Conservation (phyloP, 2,113 vertebrate species). For the Patagioenas fasciata region DNA sequence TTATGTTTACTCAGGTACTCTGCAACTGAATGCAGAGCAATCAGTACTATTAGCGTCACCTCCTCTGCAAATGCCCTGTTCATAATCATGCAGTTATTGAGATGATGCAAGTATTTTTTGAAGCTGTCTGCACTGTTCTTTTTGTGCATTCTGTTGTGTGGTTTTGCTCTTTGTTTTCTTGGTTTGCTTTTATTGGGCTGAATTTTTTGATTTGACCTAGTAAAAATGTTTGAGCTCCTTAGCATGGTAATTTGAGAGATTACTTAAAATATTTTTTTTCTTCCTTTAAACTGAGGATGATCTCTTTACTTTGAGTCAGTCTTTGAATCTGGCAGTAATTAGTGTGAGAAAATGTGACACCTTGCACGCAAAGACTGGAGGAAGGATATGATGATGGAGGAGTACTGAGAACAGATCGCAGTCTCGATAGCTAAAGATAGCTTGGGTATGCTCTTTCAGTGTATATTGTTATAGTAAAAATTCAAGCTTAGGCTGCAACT, state of each 20-base stretch:
- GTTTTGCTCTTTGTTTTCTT: neutral
- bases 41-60: neutral
- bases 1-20: neutral
- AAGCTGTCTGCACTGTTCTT: neutral
- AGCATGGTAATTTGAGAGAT: neutral
- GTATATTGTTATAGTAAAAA: neutral
- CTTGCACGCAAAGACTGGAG: neutral
- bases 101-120: neutral
- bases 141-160: neutral
- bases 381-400: conserved; percentile 22
- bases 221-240: neutral
- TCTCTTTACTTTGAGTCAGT: neutral
- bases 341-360: neutral
- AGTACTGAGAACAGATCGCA: conserved; percentile 26
- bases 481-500: neutral
- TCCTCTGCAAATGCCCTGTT: neutral
- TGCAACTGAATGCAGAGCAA: neutral
- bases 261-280: neutral
- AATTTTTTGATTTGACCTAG: neutral
- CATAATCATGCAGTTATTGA: neutral
- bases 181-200: neutral
- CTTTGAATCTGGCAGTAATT: conserved; percentile 8
- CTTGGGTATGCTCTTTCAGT: neutral
- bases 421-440: conserved; percentile 1
- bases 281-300: neutral